Conservation (phyloP, 1,140 invertebrate species). For the Zeugodacus cucurbitae region DNA sequence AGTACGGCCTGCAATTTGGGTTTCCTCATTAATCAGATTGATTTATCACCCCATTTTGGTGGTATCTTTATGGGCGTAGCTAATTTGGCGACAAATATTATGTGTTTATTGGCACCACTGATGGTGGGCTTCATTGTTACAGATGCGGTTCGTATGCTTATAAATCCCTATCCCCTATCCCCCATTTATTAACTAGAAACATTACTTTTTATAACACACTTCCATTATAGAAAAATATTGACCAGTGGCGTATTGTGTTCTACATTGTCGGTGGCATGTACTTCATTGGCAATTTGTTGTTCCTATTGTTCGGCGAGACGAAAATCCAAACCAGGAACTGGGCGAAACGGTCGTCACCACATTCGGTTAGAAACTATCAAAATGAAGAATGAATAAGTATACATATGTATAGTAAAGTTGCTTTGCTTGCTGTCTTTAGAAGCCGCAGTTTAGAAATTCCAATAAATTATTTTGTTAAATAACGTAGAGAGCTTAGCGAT, state of each 20-base stretch:
- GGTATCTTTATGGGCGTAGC: constrained; percentile 78
- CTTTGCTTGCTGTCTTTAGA: too few relatives aligned
- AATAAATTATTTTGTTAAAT: too few relatives aligned
- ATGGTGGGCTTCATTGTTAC: constrained; percentile 73
- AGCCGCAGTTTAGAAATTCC: too few relatives aligned
- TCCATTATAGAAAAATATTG: constrained; percentile 66
- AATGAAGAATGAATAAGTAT: neutral
- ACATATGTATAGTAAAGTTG: too few relatives aligned
- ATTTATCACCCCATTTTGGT: constrained; percentile 81
- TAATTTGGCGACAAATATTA: constrained; percentile 79
- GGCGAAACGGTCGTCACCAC: neutral
- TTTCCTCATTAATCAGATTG: constrained; percentile 76
- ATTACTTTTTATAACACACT: too few relatives aligned
- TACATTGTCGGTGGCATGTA: constrained; percentile 77
- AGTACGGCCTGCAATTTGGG: constrained; percentile 83
- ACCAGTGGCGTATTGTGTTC: constrained; percentile 81
- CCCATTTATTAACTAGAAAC: too few relatives aligned
- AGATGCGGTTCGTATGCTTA: constrained; percentile 69
- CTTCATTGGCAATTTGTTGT: constrained; percentile 78
- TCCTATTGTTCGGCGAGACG: constrained; percentile 74
- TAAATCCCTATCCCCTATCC: too few relatives aligned
- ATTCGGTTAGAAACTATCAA: neutral
- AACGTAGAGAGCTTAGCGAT: too few relatives aligned
- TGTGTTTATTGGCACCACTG: constrained; percentile 79
- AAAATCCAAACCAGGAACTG: constrained; percentile 74